Evolutionary conservation across 2,797 vertebrate species (phyloP), one percentile per base, ranked within the genome.

Genomic region (Danionella dracula): DNA sequence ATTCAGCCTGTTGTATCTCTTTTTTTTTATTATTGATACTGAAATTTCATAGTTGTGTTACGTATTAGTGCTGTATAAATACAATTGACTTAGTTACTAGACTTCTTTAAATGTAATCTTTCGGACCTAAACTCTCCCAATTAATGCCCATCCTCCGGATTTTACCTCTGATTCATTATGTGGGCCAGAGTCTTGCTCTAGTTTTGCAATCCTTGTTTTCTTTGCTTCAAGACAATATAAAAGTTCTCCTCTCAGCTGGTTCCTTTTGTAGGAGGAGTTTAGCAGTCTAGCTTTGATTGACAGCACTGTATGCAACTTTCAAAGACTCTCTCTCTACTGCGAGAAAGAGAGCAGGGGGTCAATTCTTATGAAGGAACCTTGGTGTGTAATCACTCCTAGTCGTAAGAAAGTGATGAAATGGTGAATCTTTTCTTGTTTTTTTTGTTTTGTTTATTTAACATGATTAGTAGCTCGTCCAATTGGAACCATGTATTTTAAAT

Each of bases 301-400:
- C 84, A 73, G 81, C 69, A 68, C 78, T 75, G 77, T 82, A 76
- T 83, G 83, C 71, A 68, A 74, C 75, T 79, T n/a, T 75, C 76
- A 76, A 44, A 66, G 78, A 70, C 81, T 84, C 88, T 87, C 84
- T 88, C 80, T 77, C 56, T 76, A 69, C 83, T 78, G 78, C 81
- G 73, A 64, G 72, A 83, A 82, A 62, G 73, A 78, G 21, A 73
- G 38, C 62, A 50, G 12, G 69, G 70, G 67, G 51, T 69, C 79
- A 66, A 80, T 81, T 83, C 73, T 79, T 79, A 64, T 69, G 65
- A 57, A 50, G 54, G 70, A 59, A 54, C 73, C 78, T 83, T 41
- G 11, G 69, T 78, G n/a, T n/a, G 70, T 82, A 68, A 71, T 71
- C 53, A 8, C 34, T n/a, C 21, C 44, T 40, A 37, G 46, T 42